phyloP scores from a whole-genome alignment of 2,888 invertebrate species.

The Prenolepis imparis region DNA sequence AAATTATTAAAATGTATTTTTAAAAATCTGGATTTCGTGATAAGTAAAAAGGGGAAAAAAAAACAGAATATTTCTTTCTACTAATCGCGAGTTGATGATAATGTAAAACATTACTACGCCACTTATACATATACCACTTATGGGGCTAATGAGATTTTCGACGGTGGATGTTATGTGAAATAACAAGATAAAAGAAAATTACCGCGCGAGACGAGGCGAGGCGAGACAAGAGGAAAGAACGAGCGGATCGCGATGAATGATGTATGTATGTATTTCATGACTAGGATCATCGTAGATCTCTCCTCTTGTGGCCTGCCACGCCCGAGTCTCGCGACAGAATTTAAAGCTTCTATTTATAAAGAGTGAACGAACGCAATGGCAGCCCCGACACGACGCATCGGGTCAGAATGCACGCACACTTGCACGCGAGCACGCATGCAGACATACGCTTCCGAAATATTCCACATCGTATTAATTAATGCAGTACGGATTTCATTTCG shows the following conservation, averaged over 20 bases:
- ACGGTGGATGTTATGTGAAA: constrained; percentile 40
- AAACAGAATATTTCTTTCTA: not conserved
- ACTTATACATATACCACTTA: not conserved
- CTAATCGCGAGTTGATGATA: constrained; percentile 6
- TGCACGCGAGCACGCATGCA: constrained; percentile 23
- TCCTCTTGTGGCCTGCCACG: constrained; percentile 59
- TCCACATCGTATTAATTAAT: not conserved
- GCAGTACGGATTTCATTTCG: constrained; percentile 1
- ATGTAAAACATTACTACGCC: not conserved
- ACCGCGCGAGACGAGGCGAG: not conserved
- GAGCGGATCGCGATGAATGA: constrained; percentile 67
- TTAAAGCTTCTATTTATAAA: constrained; percentile 79
- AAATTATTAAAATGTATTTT: constrained; percentile 16
- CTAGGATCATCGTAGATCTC: constrained; percentile 68
- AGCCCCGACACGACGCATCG: constrained; percentile 59
- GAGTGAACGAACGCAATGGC: constrained; percentile 78
- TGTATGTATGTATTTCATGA: constrained; percentile 68
- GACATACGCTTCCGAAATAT: constrained; percentile 27
- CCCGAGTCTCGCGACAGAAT: constrained; percentile 71
- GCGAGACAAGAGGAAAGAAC: constrained; percentile 37
- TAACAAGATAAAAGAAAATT: constrained; percentile 48
- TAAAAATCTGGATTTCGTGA: not conserved
- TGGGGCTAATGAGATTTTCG: not conserved
- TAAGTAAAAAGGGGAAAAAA: not conserved
- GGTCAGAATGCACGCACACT: constrained; percentile 55